Base-by-base conservation (phyloP, 2,888 invertebrate genomes). In the Eumacrocentrus americanus region DNA sequence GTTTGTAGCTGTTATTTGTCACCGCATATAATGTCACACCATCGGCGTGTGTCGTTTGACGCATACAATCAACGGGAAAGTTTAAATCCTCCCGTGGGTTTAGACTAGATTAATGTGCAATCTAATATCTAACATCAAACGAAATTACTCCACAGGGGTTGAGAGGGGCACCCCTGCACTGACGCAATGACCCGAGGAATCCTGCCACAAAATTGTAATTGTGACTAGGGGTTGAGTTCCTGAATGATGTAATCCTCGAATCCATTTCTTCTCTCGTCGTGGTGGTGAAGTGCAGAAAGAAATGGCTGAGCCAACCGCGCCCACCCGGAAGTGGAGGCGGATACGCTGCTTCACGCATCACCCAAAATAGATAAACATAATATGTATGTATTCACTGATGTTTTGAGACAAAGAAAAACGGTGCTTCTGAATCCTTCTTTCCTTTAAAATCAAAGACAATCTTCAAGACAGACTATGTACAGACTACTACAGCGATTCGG, bases 141-240 rank as follows among this genome's bases (percentile, higher is more conserved):
- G n/a, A n/a, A n/a, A n/a, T n/a, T n/a, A 29, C 2, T 9, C 25
- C 7, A 16, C 34, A 1, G 11, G 12, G 5, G 4, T 0, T n/a
- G n/a, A n/a, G 23, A 25, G 3, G 9, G 34, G 34, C 25, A 34
- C 16, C 25, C 20, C 9, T 22, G 9, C 11, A n/a, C 35, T 62
- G 62, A 63, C 63, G 63, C 62, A 65, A 62, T 61, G 66, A 66
- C 58, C 61, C 61, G 55, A 57, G 46, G 38, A 54, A 40, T 53
- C 54, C 50, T 22, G 18, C 25, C 23, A 35, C 46, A 9, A 58
- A 42, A 52, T 42, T 38, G 23, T 35, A 3, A 20, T 23, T 48
- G 14, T 20, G 20, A 46, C n/a, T 34, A 22, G 34, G 18, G 58
- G 34, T n/a, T n/a, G 18, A 42, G 23, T 44, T 14, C 7, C 23